Base-by-base conservation (phyloP, 2,888 invertebrate species). In the Lutraria lutraria region DNA sequence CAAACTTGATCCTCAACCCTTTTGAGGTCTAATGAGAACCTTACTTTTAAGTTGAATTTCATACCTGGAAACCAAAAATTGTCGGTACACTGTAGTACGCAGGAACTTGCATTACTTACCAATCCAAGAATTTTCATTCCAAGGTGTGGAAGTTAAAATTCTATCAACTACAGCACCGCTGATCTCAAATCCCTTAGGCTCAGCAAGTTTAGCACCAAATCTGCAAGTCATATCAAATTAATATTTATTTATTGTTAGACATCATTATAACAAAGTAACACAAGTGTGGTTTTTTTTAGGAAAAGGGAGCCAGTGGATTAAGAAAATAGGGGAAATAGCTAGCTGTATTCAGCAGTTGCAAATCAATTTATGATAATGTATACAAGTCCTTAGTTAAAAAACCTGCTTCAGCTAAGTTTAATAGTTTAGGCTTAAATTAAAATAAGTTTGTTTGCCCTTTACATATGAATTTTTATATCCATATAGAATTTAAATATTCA, bases 121-220 rank as follows among this genome's bases (percentile, higher is more conserved):
- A 54, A 83, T 92, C 92, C 92, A 92, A n/a, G 60, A 90, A 21
- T 72, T 29, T 13, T 76, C 25, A 12, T 53, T 56, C 10, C 68
- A 21, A 54, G 88, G 89, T 31, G 86, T 68, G 10, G 19, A 56
- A 13, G 43, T 29, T 21, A 34, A 19, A 10, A 90, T 83, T 21
- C 81, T 21, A 2, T 10, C n/a, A 31, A 60, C 21, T 13, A 92
- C 31, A 16, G 34, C 83, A 43, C 87, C 86, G n/a, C 76, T 89
- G n/a, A 90, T 56, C 0, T 53, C 81, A 79, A 83, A 83, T 12
- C 92, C 92, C 21, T 80, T 82, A 13, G 92, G 92, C 53, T 91
- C 88, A 13, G 76, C 90, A 15, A 92, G 83, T 68, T 63, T 88
- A 88, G 92, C 92, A 91, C 91, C 91, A 86, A 87, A 91, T 72